Conservation (phyloP, 2,888 invertebrate genomes). For the Scaeva pyrastri region DNA sequence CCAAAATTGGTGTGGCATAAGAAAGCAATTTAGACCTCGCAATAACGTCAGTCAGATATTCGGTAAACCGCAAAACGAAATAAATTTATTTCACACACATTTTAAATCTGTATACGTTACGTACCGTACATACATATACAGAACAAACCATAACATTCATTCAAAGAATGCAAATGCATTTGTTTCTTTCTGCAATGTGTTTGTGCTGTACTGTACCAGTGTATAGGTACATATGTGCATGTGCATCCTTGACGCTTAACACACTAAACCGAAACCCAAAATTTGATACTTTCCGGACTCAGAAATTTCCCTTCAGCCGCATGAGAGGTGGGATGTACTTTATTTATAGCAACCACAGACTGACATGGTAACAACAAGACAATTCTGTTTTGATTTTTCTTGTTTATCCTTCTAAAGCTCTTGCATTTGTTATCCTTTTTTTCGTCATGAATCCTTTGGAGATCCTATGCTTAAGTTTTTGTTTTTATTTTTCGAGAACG, state of each 20-base stretch:
- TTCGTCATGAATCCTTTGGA: constrained; percentile 40
- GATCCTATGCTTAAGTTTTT: constrained; percentile 18
- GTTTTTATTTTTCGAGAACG: constrained; percentile 27
- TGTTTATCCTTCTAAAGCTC: constrained; percentile 56
- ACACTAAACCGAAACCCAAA: constrained; percentile 31
- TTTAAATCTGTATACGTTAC: constrained; percentile 57
- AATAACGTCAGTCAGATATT: constrained; percentile 61
- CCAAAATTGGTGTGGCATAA: not conserved
- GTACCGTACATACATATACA: too few species aligned
- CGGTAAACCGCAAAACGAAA: constrained; percentile 66
- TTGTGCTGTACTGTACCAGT: not conserved
- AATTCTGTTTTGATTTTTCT: constrained; percentile 66
- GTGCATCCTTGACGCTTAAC: too few species aligned
- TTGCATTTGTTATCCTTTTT: constrained; percentile 46
- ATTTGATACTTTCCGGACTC: constrained; percentile 37
- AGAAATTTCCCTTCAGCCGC: not conserved
- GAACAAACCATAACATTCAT: constrained; percentile 37
- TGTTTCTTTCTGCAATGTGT: constrained; percentile 9
- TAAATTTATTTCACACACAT: constrained; percentile 69
- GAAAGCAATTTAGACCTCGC: constrained; percentile 52
- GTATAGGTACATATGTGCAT: too few species aligned
- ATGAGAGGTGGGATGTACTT: constrained; percentile 16
- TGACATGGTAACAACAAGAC: constrained; percentile 71
- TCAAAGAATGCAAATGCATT: constrained; percentile 12
- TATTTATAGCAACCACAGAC: constrained; percentile 67